A percentile compares a stretch with the other conserved stretches of the same genome.
phyloP scores from a whole-genome alignment of 2,888 invertebrate genomes.

The Sinohyriopsis cumingii region DNA sequence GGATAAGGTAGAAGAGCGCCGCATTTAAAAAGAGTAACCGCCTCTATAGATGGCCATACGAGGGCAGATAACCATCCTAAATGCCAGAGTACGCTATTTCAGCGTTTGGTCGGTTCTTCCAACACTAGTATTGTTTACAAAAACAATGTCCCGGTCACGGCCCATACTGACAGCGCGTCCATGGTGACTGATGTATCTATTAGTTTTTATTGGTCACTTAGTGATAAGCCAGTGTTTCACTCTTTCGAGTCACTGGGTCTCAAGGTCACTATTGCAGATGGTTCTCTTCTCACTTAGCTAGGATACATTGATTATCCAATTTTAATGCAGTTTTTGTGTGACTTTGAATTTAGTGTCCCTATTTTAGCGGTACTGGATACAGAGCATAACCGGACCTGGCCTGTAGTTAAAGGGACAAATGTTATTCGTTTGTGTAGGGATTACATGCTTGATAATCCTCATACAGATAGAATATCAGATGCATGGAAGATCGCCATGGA shows the following conservation, averaged over 20 bases:
- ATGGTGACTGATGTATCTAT: constrained; percentile 1
- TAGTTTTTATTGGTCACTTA: neutral
- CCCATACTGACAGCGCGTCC: neutral
- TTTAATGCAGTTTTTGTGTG: neutral
- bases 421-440: neutral
- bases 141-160: neutral
- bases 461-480: neutral
- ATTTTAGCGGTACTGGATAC: constrained; percentile 1
- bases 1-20: too few relatives aligned
- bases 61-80: too few relatives aligned
- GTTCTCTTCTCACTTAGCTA: neutral
- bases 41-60: too few relatives aligned
- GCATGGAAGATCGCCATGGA: neutral
- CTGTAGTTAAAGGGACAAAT: neutral
- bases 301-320: neutral
- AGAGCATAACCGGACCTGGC: neutral
- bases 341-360: neutral
- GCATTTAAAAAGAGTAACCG: too few relatives aligned
- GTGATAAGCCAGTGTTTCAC: neutral
- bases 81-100: too few relatives aligned
- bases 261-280: neutral
- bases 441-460: neutral
- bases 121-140: too few relatives aligned
- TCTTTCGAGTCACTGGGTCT: neutral
- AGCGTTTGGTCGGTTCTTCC: too few relatives aligned